phyloP scores from a whole-genome alignment of 2,113 vertebrate species.

The Sorex fumeus region DNA sequence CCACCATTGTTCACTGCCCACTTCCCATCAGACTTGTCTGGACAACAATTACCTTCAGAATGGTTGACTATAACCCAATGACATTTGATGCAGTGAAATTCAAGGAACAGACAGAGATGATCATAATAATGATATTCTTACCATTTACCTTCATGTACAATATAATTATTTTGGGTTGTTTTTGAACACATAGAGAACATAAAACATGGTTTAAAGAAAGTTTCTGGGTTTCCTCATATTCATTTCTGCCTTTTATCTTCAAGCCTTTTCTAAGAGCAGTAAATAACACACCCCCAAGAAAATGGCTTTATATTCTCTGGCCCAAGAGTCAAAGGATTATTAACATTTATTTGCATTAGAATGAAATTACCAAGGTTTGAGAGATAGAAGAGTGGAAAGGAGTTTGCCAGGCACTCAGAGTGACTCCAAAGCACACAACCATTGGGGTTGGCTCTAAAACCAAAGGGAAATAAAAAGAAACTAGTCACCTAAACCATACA shows the following conservation, averaged over 20 bases:
- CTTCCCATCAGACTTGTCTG: too few relatives aligned
- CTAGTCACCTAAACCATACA: too few relatives aligned
- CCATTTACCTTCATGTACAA: slow-evolving; percentile 27
- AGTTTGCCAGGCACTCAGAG: too few relatives aligned
- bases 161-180: slow-evolving; percentile 42
- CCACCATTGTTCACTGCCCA: too few relatives aligned
- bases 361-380: not conserved
- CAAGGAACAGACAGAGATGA: not conserved
- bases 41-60: not conserved
- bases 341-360: not conserved
- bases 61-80: slow-evolving; percentile 3
- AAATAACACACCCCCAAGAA: not conserved
- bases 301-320: not conserved
- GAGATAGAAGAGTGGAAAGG: too few relatives aligned
- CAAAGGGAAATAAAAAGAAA: too few relatives aligned
- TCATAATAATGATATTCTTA: not conserved
- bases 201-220: slow-evolving; percentile 13
- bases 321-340: not conserved
- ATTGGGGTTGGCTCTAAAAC: too few relatives aligned
- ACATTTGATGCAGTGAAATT: slow-evolving; percentile 44
- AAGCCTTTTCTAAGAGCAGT: not conserved
- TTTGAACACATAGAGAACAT: not conserved
- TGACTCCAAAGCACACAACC: too few relatives aligned
- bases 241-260: not conserved
- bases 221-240: slow-evolving; percentile 30